A percentile compares a stretch with the other conserved stretches of the same genome.
Evolutionary conservation across 92 coral and sea anemone species (phyloP).

Genomic region (Zoanthus sansibaricus): DNA sequence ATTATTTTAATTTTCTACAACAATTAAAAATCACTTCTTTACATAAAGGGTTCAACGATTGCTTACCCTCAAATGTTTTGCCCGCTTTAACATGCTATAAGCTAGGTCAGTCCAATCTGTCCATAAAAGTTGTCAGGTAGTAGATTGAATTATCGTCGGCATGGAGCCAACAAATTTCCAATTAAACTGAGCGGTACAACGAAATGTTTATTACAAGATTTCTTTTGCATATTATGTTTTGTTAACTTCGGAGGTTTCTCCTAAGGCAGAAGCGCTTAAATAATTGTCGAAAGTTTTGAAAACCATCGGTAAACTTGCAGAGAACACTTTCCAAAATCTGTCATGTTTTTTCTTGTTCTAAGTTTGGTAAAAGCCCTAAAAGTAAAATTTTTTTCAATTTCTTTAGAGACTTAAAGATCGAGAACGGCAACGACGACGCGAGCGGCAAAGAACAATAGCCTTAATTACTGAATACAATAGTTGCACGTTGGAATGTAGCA

Average conservation of each 20-base stretch:
- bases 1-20: not conserved
- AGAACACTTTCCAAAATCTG: not conserved
- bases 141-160: not conserved
- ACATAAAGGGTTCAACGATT: not conserved
- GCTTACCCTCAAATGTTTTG: not conserved
- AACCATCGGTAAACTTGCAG: not conserved
- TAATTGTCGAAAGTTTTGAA: not conserved
- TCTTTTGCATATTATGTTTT: not conserved
- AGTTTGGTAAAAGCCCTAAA: no score
- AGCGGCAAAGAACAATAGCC: no score
- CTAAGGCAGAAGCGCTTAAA: not conserved
- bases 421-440: no score
- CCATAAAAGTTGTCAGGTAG: not conserved
- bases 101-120: not conserved
- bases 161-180: not conserved
- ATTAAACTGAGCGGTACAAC: not conserved
- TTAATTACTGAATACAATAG: no score
- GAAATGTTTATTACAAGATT: not conserved
- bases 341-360: not conserved
- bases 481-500: no score
- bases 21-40: not conserved
- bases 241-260: not conserved
- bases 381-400: no score
- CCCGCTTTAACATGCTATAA: not conserved
- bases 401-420: no score